A percentile compares a stretch with the other conserved stretches of the same genome.
These are phyloP conservation scores for Carduelis carduelis DNA, from an alignment of 2,797 vertebrate genomes.

Conservation along the genomic window DNA sequence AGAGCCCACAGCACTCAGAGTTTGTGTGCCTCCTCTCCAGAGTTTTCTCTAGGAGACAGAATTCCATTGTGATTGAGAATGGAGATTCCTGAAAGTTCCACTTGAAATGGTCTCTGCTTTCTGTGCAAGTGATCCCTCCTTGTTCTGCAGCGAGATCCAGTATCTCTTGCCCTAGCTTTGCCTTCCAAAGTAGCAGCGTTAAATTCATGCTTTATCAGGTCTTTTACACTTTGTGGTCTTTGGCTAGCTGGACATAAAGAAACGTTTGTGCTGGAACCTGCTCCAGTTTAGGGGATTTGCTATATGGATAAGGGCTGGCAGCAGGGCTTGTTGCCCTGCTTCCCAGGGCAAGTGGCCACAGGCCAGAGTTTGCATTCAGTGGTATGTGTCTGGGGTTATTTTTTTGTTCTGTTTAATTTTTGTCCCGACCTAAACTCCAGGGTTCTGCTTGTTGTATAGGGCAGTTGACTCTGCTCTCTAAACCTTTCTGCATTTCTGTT, in stretches of 20 bases:
- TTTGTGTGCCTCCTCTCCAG: background rate
- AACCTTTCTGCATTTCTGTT: background rate
- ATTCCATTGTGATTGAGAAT: background rate
- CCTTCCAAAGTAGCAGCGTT: background rate
- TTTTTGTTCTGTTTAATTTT: background rate
- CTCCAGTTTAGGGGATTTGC: background rate
- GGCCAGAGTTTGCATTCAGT: background rate
- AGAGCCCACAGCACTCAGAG: rapidly evolving
- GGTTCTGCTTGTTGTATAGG: background rate
- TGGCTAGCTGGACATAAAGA: background rate
- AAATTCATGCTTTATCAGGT: background rate
- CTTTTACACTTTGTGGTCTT: background rate
- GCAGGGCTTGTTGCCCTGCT: background rate
- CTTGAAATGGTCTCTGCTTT: background rate
- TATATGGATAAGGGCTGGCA: background rate
- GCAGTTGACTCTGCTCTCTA: background rate
- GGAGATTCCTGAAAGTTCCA: background rate
- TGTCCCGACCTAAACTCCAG: background rate
- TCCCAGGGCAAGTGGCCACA: rapidly evolving
- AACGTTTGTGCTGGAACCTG: background rate
- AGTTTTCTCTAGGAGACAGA: background rate
- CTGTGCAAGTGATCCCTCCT: background rate
- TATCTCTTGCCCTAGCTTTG: background rate
- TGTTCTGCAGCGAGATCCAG: background rate
- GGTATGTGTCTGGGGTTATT: background rate